Base-by-base conservation (phyloP, 2,888 invertebrate genomes). In the Mythimna impura region DNA sequence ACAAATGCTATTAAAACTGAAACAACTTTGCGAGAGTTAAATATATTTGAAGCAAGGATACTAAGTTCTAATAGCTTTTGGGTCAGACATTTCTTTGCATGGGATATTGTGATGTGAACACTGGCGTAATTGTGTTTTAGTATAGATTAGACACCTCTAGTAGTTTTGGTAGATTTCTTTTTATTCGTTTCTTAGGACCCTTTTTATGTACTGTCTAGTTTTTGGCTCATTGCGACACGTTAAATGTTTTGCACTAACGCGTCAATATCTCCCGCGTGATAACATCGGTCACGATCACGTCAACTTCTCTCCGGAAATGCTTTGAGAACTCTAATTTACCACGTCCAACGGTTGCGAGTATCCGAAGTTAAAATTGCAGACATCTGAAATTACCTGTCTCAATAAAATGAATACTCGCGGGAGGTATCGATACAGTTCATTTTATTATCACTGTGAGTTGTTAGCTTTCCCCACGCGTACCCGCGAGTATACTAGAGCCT, bases 111-210 rank as follows among this genome's bases (percentile, higher is more conserved):
- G 87, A 88, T 89, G 89, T 92, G 84, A 89, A 92, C 91, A 93
- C 93, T 95, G 95, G 95, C 94, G 94, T 95, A 93, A 93, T 93
- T 94, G 94, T 93, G 93, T 92, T 84, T 80, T 90, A 86, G 86
- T 72, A 70, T 91, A 90, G 89, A 82, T 85, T 90, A 90, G 89
- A 83, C 86, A 83, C 85, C 85, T 75, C 81, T 88, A 82, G 87
- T 90, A 89, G 89, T 84, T 79, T 74, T 82, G 84, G 84, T 90
- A 90, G 90, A 73, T 80, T 79, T 84, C 77, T 80, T 83, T 78
- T 80, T 81, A 78, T 60, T 87, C 80, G 77, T 78, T 81, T 55
- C 30, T 65, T 64, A 73, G 70, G 74, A 71, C 66, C 66, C 22
- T 74, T 71, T 57, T 61, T 36, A 30, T 36, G 43, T 34, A 54